Base-by-base conservation (phyloP, 2,797 vertebrate genomes). In the Gallinago nigripennis region DNA sequence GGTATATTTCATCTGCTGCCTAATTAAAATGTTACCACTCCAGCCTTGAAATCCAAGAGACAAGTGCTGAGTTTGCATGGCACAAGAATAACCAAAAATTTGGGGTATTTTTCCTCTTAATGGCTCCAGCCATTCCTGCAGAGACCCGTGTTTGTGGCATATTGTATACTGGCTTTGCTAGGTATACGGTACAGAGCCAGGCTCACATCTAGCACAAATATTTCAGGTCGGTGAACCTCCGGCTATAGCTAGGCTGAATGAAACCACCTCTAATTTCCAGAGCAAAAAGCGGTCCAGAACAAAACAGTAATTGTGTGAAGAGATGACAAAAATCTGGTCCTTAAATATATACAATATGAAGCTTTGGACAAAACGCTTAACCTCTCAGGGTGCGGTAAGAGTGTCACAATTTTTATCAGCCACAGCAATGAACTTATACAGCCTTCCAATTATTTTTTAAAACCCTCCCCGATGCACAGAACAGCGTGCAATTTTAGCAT, bases 191-290 rank as follows among this genome's bases (percentile, higher is more conserved):
- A 94, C 48, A 68, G 3, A 65, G 27, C 11, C 87, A 88, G 83
- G 85, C 56, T 95, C 82, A 87, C 27, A 58, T 81, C 84, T 79
- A 96, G 48, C 30, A 41, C 69, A 92, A 75, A 45, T 33, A 63
- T 61, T 75, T 76, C 72, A 91, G 77, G 37, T 35, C 71, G 90
- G 68, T 73, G 73, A 83, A 79, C 65, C 82, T 86, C 86, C 53
- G 84, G 76, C 65, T 63, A 51, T 20, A 94, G 90, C 73, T 51
- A 93, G 46, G 43, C 68, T 41, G 46, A 76, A 56, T 10, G 51
- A 95, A 97, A 71, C 63, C 88, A 94, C 18, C 9, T 76, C 66
- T 28, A 54, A 90, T 80, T 92, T 88, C 50, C 33, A 81, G 8
- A 85, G 15, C 54, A 17, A 95, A 92, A 88, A 81, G 41, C 20